Evolutionary conservation across 2,113 vertebrate species (phyloP), one percentile per base, ranked within the genome.

Genomic region (Phocoena sinus): DNA sequence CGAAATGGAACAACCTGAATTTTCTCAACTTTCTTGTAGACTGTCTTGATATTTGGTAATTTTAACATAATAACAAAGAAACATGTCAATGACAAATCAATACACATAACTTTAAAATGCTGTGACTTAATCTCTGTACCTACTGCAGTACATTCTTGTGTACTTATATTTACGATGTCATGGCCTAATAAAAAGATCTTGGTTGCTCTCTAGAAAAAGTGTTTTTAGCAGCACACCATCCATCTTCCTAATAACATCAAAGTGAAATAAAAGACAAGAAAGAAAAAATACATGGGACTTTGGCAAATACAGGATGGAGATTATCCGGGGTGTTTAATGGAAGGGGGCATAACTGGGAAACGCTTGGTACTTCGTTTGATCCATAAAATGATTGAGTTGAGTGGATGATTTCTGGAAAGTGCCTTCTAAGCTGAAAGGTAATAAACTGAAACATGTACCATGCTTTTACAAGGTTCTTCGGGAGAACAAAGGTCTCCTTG

Each of bases 161-260:
- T 60, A 20, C 23, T 92, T 92, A 63, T 95, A 97, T 97, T 98
- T 94, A 97, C 91, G 83, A 95, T 44, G 88, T 95, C 41, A 96
- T 4, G 21, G 10, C 80, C 92, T 96, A 33, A 89, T 76, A n/a
- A 85, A 97, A 97, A 97, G 28, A 76, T n/a, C 76, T 58, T 15
- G 3, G 60, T 92, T 80, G 20, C 0, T 83, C 21, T 88, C 96
- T 63, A 41, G 14, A n/a, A 85, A 0, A 9, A 91, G 58, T 89
- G 2, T 96, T 4, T 47, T 53, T 80, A 97, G 84, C 80, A 89
- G 6, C 36, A 0, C 8, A 33, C 65, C 62, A 95, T 65, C 2
- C 0, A 96, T 96, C 95, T 95, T 95, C 97, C 96, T 86, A 85
- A 89, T 97, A 91, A 87, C 18, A 86, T 63, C 7, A 74, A 98